A percentile compares a stretch with the other conserved stretches of the same genome.
These are phyloP conservation scores for Whitmania pigra DNA, from an alignment of 1,140 invertebrate genomes.

Conservation along the genomic window DNA sequence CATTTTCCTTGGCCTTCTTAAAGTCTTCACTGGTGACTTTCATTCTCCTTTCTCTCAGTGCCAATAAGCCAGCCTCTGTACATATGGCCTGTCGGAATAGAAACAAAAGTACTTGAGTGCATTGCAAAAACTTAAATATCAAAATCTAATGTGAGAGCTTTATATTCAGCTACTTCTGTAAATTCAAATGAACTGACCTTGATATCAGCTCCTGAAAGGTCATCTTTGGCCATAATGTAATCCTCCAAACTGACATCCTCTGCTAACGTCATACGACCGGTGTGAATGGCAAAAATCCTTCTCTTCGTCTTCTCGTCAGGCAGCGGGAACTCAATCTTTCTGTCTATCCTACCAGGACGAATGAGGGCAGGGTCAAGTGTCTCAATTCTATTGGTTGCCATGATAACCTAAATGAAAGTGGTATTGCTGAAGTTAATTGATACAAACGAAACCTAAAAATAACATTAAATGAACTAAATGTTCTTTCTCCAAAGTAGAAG, in stretches of 20 bases:
- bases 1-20: constrained; percentile 97
- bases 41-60: constrained; percentile 90
- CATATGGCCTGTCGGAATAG: constrained; percentile 67
- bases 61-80: constrained; percentile 96
- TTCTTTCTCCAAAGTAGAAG: too few species aligned
- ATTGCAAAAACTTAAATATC: not conserved
- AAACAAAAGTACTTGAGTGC: not conserved
- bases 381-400: constrained; percentile 99
- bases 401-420: constrained; percentile 62
- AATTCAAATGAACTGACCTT: constrained; percentile 44
- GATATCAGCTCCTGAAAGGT: constrained; percentile 86
- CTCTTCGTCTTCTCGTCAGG: constrained; percentile 98
- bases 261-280: constrained; percentile 89
- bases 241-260: constrained; percentile 95
- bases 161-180: not conserved
- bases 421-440: not conserved
- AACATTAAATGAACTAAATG: too few species aligned
- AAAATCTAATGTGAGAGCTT: too few species aligned
- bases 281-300: constrained; percentile 96
- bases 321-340: constrained; percentile 97
- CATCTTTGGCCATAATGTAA: constrained; percentile 97
- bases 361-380: constrained; percentile 96
- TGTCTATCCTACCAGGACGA: constrained; percentile 92
- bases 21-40: constrained; percentile 99
- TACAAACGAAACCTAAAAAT: too few species aligned